phyloP scores from a whole-genome alignment of 2,113 vertebrate genomes.

The Tachysurus vachellii region DNA sequence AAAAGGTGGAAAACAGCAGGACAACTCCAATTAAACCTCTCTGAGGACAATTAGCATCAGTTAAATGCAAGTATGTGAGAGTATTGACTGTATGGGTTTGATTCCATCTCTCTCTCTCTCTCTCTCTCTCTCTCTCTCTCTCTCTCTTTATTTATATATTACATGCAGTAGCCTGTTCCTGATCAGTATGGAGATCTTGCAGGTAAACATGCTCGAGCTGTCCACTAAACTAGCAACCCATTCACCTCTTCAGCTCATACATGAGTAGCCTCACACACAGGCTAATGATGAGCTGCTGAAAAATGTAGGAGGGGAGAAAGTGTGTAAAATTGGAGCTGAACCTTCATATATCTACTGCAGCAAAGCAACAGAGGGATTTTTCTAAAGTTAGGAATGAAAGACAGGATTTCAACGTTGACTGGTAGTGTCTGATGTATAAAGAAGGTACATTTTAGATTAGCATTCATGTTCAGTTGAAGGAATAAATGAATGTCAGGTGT shows the following conservation, averaged over 20 bases:
- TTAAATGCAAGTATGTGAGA: constrained; percentile 47
- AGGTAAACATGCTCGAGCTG: constrained; percentile 55
- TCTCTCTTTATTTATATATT: constrained; percentile 11
- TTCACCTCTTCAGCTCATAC: constrained; percentile 16
- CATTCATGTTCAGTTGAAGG: background rate
- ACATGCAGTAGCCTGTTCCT: constrained; percentile 29
- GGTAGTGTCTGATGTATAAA: background rate
- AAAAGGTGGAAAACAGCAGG: background rate
- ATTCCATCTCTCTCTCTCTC: constrained; percentile 12
- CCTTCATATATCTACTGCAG: background rate
- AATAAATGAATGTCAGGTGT: background rate
- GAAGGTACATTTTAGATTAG: background rate
- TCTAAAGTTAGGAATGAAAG: constrained; percentile 10
- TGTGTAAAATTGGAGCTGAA: constrained; percentile 1
- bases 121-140: background rate
- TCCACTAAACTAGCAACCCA: constrained; percentile 46
- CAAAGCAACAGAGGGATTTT: background rate
- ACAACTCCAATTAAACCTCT: constrained; percentile 55
- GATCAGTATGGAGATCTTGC: constrained; percentile 52
- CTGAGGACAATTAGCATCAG: constrained; percentile 58
- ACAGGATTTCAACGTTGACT: background rate
- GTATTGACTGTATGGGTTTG: constrained; percentile 33
- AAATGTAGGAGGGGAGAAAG: constrained; percentile 11
- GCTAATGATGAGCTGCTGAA: constrained; percentile 26
- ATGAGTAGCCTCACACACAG: constrained; percentile 20